Percentiles rank a stretch among this genome's conserved stretches.
Conservation (phyloP, 2,888 invertebrate species). For the Chouioia cunea region DNA sequence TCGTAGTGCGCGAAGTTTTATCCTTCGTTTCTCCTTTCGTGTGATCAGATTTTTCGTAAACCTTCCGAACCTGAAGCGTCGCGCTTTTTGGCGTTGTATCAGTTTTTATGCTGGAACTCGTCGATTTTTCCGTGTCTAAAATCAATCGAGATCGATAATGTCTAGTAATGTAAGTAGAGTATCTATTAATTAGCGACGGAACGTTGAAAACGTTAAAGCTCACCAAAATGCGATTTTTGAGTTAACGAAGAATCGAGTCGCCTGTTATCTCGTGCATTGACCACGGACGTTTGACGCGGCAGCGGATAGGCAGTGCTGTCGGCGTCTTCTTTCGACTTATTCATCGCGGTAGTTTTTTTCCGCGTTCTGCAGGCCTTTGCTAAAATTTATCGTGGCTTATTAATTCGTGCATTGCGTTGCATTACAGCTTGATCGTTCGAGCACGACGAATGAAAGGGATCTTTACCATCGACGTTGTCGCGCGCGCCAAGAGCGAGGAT, state of each 20-base stretch:
- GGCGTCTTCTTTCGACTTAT: constrained; percentile 10
- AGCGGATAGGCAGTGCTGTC: constrained; percentile 25
- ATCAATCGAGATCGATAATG: neutral
- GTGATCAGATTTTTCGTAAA: neutral
- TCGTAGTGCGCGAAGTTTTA: neutral
- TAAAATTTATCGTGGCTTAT: constrained; percentile 18
- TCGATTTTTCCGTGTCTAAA: constrained; percentile 19
- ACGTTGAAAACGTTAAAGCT: neutral
- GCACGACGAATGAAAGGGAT: too few species aligned
- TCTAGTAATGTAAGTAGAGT: too few species aligned
- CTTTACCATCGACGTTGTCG: constrained; percentile 31
- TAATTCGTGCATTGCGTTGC: too few species aligned
- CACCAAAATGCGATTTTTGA: constrained; percentile 25
- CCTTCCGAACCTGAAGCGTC: constrained; percentile 12
- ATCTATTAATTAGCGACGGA: neutral
- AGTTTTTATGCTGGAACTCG: constrained; percentile 21
- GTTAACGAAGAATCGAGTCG: neutral
- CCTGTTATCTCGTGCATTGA: constrained; percentile 1
- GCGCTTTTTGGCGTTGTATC: neutral
- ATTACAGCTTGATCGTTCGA: too few species aligned
- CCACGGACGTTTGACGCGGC: neutral
- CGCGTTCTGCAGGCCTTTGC: constrained; percentile 6
- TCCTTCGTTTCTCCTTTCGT: neutral
- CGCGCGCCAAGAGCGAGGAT: constrained; percentile 74
- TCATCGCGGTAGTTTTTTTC: constrained; percentile 26